A percentile compares a stretch with the other conserved stretches of the same genome.
Conservation (phyloP, 2,888 invertebrate genomes). For the Mimas tiliae region DNA sequence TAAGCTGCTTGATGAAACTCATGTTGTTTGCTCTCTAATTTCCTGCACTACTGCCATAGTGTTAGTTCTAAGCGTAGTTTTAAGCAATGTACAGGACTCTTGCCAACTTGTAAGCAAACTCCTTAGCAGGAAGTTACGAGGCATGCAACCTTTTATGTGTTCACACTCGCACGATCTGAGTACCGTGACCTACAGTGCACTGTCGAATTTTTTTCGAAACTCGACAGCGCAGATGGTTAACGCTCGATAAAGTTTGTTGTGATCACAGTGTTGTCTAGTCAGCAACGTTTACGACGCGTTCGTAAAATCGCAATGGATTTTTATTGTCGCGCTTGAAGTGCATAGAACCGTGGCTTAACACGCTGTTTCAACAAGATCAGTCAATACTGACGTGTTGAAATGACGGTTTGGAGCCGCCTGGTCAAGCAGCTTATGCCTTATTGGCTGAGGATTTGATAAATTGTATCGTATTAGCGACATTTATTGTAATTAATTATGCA, state of each 20-base stretch:
- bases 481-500: conserved; percentile 35
- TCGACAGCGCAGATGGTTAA: conserved; percentile 10
- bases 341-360: conserved; percentile 47
- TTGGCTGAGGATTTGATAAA: conserved; percentile 48
- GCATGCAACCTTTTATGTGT: conserved; percentile 47
- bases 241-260: conserved; percentile 42
- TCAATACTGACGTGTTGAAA: conserved; percentile 16
- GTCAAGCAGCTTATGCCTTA: conserved; percentile 58
- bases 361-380: conserved; percentile 38
- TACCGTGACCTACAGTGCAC: conserved; percentile 32
- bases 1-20: conserved; percentile 76
- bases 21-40: conserved; percentile 73
- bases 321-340: conserved; percentile 39
- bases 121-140: conserved; percentile 68
- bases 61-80: conserved; percentile 61
- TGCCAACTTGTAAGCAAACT: conserved; percentile 51
- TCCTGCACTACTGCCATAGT: conserved; percentile 76
- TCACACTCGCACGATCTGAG: conserved; percentile 30
- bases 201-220: conserved; percentile 32
- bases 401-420: conserved; percentile 30
- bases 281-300: conserved; percentile 49
- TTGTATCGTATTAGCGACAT: conserved; percentile 33
- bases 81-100: conserved; percentile 54
- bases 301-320: conserved; percentile 44
- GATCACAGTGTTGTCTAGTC: conserved; percentile 62